These are phyloP conservation scores for Pteronotus mesoamericanus DNA, from an alignment of 2,797 vertebrate species.

Conservation along the genomic window DNA sequence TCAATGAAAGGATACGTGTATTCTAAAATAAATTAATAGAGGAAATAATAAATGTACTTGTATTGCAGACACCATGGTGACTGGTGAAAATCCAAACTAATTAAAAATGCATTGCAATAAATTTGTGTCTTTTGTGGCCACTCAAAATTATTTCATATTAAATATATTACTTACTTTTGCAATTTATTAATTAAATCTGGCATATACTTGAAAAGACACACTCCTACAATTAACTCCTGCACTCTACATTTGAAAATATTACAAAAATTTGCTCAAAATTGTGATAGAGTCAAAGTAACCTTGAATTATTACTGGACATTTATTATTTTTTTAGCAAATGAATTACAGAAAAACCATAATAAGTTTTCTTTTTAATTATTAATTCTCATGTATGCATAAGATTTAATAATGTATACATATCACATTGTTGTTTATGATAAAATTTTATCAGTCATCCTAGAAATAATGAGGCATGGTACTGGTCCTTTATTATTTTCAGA, in stretches of 20 bases:
- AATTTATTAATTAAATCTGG: slow-evolving; percentile 68
- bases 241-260: slow-evolving; percentile 62
- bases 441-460: slow-evolving; percentile 74
- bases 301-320: slow-evolving; percentile 73
- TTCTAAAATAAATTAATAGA: slow-evolving; percentile 26
- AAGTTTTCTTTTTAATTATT: slow-evolving; percentile 76
- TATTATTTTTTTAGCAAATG: slow-evolving; percentile 68
- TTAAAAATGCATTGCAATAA: slow-evolving; percentile 54
- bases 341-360: slow-evolving; percentile 70
- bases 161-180: slow-evolving; percentile 44
- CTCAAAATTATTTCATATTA: slow-evolving; percentile 60
- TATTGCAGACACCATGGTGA: slow-evolving; percentile 15
- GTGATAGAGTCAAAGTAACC: slow-evolving; percentile 68
- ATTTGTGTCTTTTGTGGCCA: slow-evolving; percentile 41
- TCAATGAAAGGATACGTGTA: slow-evolving; percentile 10
- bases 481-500: slow-evolving; percentile 74
- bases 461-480: slow-evolving; percentile 68
- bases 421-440: slow-evolving; percentile 80
- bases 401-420: slow-evolving; percentile 82
- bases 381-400: slow-evolving; percentile 72
- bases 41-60: slow-evolving; percentile 15
- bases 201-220: slow-evolving; percentile 59
- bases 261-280: slow-evolving; percentile 72
- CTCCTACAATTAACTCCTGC: slow-evolving; percentile 19
- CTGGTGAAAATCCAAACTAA: slow-evolving; percentile 42